Evolutionary conservation across 1,140 invertebrate species (phyloP), one percentile per base, ranked within the genome.

Genomic region (Orius insidiosus): DNA sequence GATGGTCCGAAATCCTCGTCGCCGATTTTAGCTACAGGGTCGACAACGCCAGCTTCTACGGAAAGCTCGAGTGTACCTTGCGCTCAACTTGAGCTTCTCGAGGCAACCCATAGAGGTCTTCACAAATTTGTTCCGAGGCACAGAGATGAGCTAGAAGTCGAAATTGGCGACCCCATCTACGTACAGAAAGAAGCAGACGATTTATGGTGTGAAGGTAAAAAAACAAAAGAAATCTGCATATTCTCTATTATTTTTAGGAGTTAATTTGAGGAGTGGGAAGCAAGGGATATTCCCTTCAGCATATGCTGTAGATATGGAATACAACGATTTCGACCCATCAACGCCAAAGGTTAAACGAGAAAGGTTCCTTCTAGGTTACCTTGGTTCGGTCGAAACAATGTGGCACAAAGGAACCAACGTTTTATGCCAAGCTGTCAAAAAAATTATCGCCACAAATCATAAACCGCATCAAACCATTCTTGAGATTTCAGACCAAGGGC

Each of bases 151-250:
- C 81, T 97, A 42, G 85, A 92, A 60, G 72, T 97, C 8, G 92
- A 97, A 68, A 94, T 97, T 42, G 94, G 94, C 4, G 94, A 98
- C 65, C 88, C 92, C 4, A 78, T 98, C 53, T 95, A 96, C 59
- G 88, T 98, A 50, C 85, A 93, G 56, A 88, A 89, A 60, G 89
- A 96, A 63, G 87, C 81, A 9, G 93, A 97, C 54, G 93, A 98
- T 64, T 68, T 95, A 38, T 98, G 94, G 93, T 94, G 89, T 66
- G 89, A 95, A 80, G 92, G 80, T 73, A 61, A 48, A 42, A 13
- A 35, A n/a, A n/a, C n/a, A n/a, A n/a, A n/a, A n/a, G n/a, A n/a
- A n/a, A n/a, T n/a, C n/a, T n/a, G n/a, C n/a, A n/a, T 11, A 6
- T 35, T 49, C 19, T 11, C 18, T 47, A 38, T 31, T 19, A 19